Evolutionary conservation across 2,888 invertebrate species (phyloP), one percentile per base, ranked within the genome.

Genomic region (Tanaodytes sp.): DNA sequence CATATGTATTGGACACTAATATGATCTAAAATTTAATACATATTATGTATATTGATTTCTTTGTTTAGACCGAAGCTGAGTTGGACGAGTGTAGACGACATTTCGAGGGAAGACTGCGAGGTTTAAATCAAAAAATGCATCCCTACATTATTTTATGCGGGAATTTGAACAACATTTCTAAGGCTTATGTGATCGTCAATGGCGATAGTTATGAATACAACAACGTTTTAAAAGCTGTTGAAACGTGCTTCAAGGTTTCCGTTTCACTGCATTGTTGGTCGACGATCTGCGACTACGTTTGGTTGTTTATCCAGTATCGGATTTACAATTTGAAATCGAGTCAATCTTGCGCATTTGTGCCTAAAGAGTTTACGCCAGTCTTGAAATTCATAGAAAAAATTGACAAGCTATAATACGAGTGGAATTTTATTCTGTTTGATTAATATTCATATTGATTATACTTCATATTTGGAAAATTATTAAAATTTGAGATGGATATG

Each of bases 131-230:
- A 55, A 31, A 37, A 20, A 20, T 51, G 9, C 27, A 43, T 20
- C 58, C 67, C 6, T 62, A 55, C 39, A 39, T 55, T 18, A 49
- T 67, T 15, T 15, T 55, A 27, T 61, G 57, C 19, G 68, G 68
- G 45, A 37, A 43, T 12, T 18, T 63, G 9, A 39, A 63, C 16
- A 33, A 52, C 11, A 63, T 63, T 33, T 30, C 39, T 11, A 68
- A 57, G 30, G 40, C 23, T 14, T 64, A 36, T 43, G 30, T 61
- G 11, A 14, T 69, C 15, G 18, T 69, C 11, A 55, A 64, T 40
- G n/a, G 49, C 15, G 30, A 64, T n/a, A 31, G 14, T 30, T 64
- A 64, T 20, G 69, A 69, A 27, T 52, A 16, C 12, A 9, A 18
- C 5, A 39, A 54, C 39, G 14, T 52, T 5, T 36, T 66, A 19